A percentile compares a stretch with the other conserved stretches of the same genome.
phyloP scores from a whole-genome alignment of 1,140 invertebrate species.

The Zaprionus inermis region DNA sequence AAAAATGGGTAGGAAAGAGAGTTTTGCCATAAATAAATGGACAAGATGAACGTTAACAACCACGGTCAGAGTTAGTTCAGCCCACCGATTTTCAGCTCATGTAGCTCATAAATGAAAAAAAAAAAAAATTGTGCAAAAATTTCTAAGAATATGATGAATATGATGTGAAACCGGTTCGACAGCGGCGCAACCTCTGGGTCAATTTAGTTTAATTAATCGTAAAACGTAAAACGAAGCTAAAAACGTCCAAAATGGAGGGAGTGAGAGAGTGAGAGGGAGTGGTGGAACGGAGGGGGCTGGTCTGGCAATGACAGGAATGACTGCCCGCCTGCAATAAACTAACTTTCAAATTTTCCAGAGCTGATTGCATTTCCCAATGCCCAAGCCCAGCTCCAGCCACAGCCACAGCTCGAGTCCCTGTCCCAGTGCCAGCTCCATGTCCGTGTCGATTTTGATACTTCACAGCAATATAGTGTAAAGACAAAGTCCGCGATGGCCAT shows the following conservation, averaged over 20 bases:
- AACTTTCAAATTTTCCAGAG: conserved; percentile 51
- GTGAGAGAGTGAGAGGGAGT: background rate
- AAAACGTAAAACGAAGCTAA: conserved; percentile 34
- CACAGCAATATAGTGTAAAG: conserved; percentile 34
- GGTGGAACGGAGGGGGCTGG: background rate
- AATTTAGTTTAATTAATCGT: conserved; percentile 70
- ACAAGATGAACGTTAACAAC: conserved; percentile 35
- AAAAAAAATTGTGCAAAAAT: conserved; percentile 47
- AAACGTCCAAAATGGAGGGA: conserved; percentile 33
- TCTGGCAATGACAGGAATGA: conserved; percentile 18
- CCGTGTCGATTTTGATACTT: conserved; percentile 21
- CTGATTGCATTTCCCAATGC: conserved; percentile 45
- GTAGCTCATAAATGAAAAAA: conserved; percentile 47
- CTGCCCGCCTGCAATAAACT: conserved; percentile 10
- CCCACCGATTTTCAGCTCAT: conserved; percentile 34
- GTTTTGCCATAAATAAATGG: conserved; percentile 42
- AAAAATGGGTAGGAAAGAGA: conserved; percentile 1
- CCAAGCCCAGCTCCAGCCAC: conserved; percentile 1
- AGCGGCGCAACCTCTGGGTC: conserved; percentile 49
- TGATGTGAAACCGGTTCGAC: conserved; percentile 47
- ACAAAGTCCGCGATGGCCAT: conserved; percentile 28
- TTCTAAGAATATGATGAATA: conserved; percentile 52
- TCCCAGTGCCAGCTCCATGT: background rate
- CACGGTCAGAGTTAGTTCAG: conserved; percentile 17
- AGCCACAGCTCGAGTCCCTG: background rate